Conservation (phyloP, 1,140 invertebrate genomes). For the Araneus ventricosus region DNA sequence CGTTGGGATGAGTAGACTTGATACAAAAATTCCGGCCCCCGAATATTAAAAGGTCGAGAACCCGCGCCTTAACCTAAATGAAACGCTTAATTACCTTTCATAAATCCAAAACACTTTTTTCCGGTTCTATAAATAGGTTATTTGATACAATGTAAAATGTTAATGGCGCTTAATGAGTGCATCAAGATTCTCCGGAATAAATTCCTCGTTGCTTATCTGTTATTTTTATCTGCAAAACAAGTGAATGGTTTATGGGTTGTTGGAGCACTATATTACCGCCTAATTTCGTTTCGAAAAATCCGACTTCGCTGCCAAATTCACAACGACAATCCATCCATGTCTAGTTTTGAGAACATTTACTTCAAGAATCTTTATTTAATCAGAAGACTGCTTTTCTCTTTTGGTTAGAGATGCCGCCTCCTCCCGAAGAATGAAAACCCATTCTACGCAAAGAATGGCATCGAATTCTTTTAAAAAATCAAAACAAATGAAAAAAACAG, state of each 20-base stretch:
- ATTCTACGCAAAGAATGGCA: too few species aligned
- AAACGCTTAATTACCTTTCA: too few species aligned
- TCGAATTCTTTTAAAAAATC: too few species aligned
- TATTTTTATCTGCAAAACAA: background rate
- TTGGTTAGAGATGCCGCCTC: too few species aligned
- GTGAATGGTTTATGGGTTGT: background rate
- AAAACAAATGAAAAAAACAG: too few species aligned
- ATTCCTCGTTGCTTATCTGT: background rate
- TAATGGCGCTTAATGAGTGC: background rate
- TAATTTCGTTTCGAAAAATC: slow-evolving; percentile 9
- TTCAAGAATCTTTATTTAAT: background rate
- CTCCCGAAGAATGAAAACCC: too few species aligned
- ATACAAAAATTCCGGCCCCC: too few species aligned
- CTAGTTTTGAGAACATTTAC: background rate
- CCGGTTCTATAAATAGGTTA: too few species aligned
- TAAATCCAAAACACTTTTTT: too few species aligned
- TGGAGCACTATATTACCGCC: background rate
- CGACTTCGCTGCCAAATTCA: background rate
- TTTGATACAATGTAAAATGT: background rate
- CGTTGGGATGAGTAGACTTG: too few species aligned
- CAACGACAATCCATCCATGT: background rate
- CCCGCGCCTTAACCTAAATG: too few species aligned
- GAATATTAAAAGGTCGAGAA: too few species aligned
- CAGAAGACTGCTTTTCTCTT: background rate
- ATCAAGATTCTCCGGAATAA: background rate